A percentile compares a stretch with the other conserved stretches of the same genome.
Conservation (phyloP, 2,113 vertebrate species). For the Prionailurus viverrinus region DNA sequence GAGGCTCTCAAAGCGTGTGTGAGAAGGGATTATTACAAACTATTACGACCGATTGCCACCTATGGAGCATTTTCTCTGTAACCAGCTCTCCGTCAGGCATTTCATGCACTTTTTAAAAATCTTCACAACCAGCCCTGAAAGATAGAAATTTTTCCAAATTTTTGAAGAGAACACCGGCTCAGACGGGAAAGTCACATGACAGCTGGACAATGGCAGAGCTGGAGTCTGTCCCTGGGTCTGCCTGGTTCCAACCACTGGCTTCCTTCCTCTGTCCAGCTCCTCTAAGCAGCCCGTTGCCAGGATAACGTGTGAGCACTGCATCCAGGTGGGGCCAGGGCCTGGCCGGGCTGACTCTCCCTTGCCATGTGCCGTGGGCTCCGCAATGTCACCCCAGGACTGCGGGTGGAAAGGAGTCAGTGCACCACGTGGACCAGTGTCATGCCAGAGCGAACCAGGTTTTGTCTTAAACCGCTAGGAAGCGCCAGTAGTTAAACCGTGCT, state of each 20-base stretch:
- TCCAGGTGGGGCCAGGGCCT: rapidly evolving
- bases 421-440: rapidly evolving
- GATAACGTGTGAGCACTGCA: no score
- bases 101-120: background rate
- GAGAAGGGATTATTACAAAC: background rate
- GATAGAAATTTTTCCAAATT: background rate
- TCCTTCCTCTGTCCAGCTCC: background rate
- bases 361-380: rapidly evolving
- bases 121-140: background rate
- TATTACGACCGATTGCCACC: background rate
- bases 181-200: background rate
- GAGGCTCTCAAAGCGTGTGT: background rate
- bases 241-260: background rate
- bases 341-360: rapidly evolving
- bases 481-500: background rate
- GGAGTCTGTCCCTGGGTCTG: background rate
- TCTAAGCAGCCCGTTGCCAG: background rate
- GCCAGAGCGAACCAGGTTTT: background rate
- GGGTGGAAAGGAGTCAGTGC: background rate
- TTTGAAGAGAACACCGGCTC: background rate
- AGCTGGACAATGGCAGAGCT: background rate
- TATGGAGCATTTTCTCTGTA: background rate
- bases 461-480: background rate
- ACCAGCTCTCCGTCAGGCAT: background rate
- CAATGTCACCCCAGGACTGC: background rate